Percentiles rank a stretch among this genome's conserved stretches.
Conservation (phyloP, 1,140 invertebrate species). For the Drosophila leontia region DNA sequence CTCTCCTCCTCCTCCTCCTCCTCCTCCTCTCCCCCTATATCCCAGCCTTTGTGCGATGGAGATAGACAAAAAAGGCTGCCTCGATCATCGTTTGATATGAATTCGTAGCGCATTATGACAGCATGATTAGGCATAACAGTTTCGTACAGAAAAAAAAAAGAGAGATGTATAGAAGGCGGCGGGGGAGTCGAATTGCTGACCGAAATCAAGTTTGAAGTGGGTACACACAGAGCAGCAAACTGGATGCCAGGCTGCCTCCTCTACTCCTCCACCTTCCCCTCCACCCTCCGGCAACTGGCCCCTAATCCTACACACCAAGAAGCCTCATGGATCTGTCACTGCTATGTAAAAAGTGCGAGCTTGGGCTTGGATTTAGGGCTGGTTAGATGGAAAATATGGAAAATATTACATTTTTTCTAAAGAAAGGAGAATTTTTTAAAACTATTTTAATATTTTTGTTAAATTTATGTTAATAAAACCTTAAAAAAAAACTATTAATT, state of each 20-base stretch:
- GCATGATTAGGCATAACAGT: conserved; percentile 85
- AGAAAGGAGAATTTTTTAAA: not conserved
- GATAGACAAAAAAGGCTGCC: conserved; percentile 76
- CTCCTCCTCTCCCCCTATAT: not conserved
- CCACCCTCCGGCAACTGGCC: not conserved
- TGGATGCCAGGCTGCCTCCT: conserved; percentile 48
- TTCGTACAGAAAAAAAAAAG: conserved; percentile 48
- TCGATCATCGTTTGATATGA: conserved; percentile 84
- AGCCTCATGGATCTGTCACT: conserved; percentile 72
- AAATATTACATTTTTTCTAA: not conserved
- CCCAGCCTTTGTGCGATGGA: conserved; percentile 42
- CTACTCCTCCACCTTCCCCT: not conserved
- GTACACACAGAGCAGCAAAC: conserved; percentile 45
- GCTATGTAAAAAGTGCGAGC: conserved; percentile 36
- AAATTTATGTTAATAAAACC: not conserved
- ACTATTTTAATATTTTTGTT: not conserved
- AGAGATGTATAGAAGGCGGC: conserved; percentile 41
- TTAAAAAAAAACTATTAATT: not conserved
- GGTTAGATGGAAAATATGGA: not conserved
- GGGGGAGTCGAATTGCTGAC: conserved; percentile 64
- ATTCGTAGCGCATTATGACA: conserved; percentile 85
- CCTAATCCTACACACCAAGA: conserved; percentile 12
- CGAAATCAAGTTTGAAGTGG: conserved; percentile 82
- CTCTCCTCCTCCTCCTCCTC: not conserved
- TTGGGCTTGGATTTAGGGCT: conserved; percentile 50